Evolutionary conservation across 2,797 vertebrate species (phyloP), one percentile per base, ranked within the genome.

Genomic region (Salarias fasciatus): DNA sequence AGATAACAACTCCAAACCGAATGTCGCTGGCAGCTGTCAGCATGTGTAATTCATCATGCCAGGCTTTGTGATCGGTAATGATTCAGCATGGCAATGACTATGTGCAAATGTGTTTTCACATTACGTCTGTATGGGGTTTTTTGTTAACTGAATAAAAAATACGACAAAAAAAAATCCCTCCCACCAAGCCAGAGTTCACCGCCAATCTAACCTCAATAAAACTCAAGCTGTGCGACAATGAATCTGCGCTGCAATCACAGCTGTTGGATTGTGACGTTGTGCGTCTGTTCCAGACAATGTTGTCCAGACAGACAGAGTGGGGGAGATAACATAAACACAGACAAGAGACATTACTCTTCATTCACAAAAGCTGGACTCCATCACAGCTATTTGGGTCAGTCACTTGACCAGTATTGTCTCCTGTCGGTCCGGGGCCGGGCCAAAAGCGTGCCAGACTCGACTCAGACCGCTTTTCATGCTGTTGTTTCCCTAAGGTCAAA

Each of bases 281-380:
- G 63, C 0, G 53, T 79, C 72, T 67, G 58, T 76, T 68, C 71
- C 78, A 79, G 68, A 73, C 73, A 79, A 41, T 66, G 69, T 72
- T 75, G 74, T 70, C 77, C 77, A 75, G 77, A 82, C 79, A 67
- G 76, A 80, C 52, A 74, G 61, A 77, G 57, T 47, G 37, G 75
- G 18, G 63, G 69, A 69, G 80, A 75, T 76, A 53, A 91, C 82
- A 86, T 77, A 72, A 88, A 88, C 80, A 86, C 65, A 72, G 80
- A 79, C 77, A 68, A 72, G 78, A 74, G 78, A 57, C 76, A 77
- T 77, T 69, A 75, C 75, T 72, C 69, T 90, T 90, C 84, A 90
- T 90, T 90, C 85, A 90, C 87, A 91, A 89, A 89, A 88, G 84
- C 86, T 67, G 74, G 54, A 53, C 79, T 85, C 72, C 79, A 85